Conservation (phyloP, 2,888 invertebrate genomes). For the Phengaris alcon region DNA sequence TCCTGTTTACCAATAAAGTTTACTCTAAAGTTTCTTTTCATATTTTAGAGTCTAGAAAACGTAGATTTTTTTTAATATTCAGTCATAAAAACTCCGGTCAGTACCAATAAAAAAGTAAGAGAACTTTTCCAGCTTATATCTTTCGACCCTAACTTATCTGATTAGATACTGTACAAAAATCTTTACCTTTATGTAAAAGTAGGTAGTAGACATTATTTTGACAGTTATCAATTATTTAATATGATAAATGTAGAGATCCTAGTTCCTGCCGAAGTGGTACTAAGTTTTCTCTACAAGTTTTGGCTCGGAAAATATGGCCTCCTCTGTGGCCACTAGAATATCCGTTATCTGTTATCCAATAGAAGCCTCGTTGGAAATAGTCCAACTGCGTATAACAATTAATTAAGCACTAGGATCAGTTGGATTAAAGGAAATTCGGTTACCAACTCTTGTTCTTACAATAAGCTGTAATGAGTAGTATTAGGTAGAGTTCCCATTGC, state of each 20-base stretch:
- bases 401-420: conserved; percentile 4
- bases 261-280: background rate
- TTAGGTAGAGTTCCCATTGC: background rate
- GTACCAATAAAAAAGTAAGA: too few relatives aligned
- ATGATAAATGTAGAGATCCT: background rate
- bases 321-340: conserved; percentile 7
- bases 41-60: too few relatives aligned
- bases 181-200: too few relatives aligned
- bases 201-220: background rate
- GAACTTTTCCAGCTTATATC: too few relatives aligned
- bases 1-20: background rate
- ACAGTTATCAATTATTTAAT: background rate
- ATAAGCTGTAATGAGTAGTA: background rate
- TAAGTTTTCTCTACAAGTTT: background rate
- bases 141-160: too few relatives aligned
- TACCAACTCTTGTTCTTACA: background rate
- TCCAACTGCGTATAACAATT: conserved; percentile 6
- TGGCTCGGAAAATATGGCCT: conserved; percentile 4
- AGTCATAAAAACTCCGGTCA: too few relatives aligned
- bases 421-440: conserved; percentile 4
- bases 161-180: too few relatives aligned
- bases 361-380: conserved; percentile 11
- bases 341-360: conserved; percentile 11
- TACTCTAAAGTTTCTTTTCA: too few relatives aligned
- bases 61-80: too few relatives aligned